A percentile compares a stretch with the other conserved stretches of the same genome.
Conservation (phyloP, 2,113 vertebrate genomes). For the Gambusia affinis region DNA sequence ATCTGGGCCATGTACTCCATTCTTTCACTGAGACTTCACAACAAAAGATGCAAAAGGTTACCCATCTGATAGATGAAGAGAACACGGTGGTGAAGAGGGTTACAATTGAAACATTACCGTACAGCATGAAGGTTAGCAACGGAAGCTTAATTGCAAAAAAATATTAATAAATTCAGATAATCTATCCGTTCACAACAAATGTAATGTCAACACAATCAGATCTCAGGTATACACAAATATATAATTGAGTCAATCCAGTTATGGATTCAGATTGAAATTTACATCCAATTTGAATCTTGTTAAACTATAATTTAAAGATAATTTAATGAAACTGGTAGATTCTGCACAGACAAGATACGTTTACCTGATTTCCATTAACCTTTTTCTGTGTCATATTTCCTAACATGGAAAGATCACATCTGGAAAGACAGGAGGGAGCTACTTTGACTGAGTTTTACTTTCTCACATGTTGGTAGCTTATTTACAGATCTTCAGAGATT, state of each 20-base stretch:
- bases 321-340: neutral
- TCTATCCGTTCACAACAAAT: neutral
- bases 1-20: conserved; percentile 37
- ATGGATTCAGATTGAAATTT: neutral
- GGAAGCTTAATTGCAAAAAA: neutral
- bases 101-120: neutral
- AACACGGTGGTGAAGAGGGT: conserved; percentile 10
- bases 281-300: neutral
- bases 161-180: no score
- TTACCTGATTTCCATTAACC: neutral
- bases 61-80: conserved; percentile 46
- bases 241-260: no score
- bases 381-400: neutral
- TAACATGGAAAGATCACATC: conserved; percentile 25
- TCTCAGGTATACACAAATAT: no score
- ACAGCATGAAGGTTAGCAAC: neutral
- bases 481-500: conserved; percentile 31
- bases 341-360: neutral
- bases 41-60: conserved; percentile 61
- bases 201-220: neutral
- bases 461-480: conserved; percentile 30
- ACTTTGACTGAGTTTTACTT: conserved; percentile 29
- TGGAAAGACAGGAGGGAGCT: conserved; percentile 14
- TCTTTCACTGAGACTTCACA: conserved; percentile 52
- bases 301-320: neutral